These are phyloP conservation scores for Encarsia formosa DNA, from an alignment of 2,888 invertebrate genomes.

Conservation along the genomic window DNA sequence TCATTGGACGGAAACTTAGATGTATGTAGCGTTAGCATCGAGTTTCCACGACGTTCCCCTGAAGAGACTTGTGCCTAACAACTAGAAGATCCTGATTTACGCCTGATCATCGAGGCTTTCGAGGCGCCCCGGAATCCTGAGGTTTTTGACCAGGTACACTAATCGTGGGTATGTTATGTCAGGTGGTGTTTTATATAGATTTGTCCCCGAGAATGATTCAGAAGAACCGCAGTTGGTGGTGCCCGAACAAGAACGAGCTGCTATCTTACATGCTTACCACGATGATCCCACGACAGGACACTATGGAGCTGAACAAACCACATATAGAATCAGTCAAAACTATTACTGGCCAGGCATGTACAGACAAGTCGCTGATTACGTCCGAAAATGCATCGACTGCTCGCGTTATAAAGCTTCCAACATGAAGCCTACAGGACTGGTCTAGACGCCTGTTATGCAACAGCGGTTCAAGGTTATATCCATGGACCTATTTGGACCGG, in stretches of 20 bases:
- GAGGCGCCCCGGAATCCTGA: too few species aligned
- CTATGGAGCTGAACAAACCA: neutral
- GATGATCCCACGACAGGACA: neutral
- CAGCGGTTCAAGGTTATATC: neutral
- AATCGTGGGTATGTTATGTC: neutral
- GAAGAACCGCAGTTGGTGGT: neutral
- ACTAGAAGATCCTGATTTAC: neutral
- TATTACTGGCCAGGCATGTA: too few species aligned
- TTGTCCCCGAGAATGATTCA: neutral
- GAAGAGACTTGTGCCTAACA: neutral
- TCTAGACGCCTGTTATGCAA: neutral
- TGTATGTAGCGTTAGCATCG: neutral
- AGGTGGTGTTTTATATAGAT: constrained; percentile 28
- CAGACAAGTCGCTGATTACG: neutral
- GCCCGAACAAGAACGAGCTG: neutral
- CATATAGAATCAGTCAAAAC: neutral
- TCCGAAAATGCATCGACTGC: neutral
- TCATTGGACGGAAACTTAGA: neutral
- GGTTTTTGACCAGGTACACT: neutral
- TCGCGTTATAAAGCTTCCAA: neutral
- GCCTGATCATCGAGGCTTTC: neutral
- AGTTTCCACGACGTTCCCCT: neutral
- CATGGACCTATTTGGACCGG: neutral
- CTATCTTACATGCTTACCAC: neutral
- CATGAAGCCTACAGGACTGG: neutral